Base-by-base conservation (phyloP, 2,797 vertebrate genomes). In the Myripristis jacobus region DNA sequence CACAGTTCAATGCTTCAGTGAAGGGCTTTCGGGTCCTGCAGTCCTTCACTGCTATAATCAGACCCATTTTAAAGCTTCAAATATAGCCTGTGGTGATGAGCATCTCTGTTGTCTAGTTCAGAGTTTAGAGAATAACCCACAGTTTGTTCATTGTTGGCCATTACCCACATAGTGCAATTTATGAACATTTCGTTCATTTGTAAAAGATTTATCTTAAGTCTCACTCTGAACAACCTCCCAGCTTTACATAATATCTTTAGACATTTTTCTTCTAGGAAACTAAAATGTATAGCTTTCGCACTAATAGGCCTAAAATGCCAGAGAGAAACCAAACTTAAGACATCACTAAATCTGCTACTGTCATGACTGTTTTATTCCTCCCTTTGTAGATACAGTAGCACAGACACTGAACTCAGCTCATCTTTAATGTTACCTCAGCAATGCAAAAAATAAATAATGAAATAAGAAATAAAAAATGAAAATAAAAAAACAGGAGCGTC, bases 321-420 rank as follows among this genome's bases (percentile, higher is more conserved):
- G 31, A 70, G 34, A 57, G 36, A 66, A 66, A 50, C 41, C 19
- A 46, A 76, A 38, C 54, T 57, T 43, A 56, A 31, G 70, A 82
- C 64, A 27, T 34, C 22, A 11, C 48, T 29, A 1, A 46, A 61
- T 60, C 59, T 8, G 18, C 51, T 44, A 41, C 53, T 58, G 44
- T 21, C 8, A 50, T 66, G 52, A 19, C 47, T 48, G 62, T 74
- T 81, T 38, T 55, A 57, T 68, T 75, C 54, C 61, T 34, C 38
- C 51, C 22, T 70, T 64, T 71, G 68, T 41, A 29, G 7, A 62
- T 31, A 22, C 51, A 63, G 60, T 22, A 9, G 46, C 16, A 66
- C 36, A 59, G 54, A 60, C 66, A 52, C 18, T 57, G 44, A 2
- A 72, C 60, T 79, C 77, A 69, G 79, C 66, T 75, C 67, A 66